phyloP scores from a whole-genome alignment of 2,113 vertebrate species.

The Calonectris borealis region DNA sequence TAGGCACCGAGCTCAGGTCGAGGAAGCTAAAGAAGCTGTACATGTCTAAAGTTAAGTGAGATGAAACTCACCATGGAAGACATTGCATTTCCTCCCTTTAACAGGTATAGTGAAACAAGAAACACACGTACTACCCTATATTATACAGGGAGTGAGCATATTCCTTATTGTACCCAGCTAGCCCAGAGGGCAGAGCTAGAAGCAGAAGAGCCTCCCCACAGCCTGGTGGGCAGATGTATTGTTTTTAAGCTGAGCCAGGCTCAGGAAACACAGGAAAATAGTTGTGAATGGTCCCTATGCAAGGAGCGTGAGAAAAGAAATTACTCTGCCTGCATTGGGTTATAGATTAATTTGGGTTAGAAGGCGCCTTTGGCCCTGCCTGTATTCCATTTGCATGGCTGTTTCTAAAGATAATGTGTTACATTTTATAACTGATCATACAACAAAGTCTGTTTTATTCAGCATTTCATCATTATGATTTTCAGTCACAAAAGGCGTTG shows the following conservation, averaged over 20 bases:
- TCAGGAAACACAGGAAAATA: neutral
- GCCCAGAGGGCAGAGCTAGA: neutral
- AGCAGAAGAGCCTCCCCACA: neutral
- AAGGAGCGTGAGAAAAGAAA: neutral
- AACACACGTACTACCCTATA: fast-evolving
- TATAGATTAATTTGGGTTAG: neutral
- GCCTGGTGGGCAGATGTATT: neutral
- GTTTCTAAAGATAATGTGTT: neutral
- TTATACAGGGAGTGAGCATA: neutral
- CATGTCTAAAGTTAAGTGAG: neutral
- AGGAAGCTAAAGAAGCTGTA: neutral
- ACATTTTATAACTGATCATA: neutral
- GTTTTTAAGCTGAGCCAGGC: neutral
- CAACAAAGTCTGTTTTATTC: neutral
- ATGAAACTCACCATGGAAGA: neutral
- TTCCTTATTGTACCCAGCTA: neutral
- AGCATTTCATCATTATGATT: neutral
- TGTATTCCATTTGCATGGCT: neutral
- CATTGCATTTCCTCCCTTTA: neutral
- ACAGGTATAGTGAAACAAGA: neutral
- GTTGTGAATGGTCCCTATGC: neutral
- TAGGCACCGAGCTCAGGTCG: neutral
- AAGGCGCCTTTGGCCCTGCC: neutral
- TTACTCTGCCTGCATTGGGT: neutral
- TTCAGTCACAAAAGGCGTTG: neutral